A percentile compares a stretch with the other conserved stretches of the same genome.
phyloP scores from a whole-genome alignment of 2,113 vertebrate species.

The Ciconia stormi region DNA sequence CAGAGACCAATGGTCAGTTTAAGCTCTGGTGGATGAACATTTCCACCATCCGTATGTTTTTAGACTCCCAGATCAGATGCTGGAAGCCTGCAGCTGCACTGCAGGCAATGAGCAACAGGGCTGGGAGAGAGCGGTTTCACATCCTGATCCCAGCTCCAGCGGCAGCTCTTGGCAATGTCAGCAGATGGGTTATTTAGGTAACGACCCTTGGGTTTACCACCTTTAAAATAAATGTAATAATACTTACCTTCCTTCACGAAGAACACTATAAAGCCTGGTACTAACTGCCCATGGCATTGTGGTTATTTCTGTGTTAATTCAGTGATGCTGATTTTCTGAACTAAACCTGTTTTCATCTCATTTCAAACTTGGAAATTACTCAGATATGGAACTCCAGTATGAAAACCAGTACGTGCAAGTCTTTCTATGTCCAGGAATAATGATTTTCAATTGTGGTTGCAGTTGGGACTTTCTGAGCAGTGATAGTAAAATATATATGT shows the following conservation, averaged over 20 bases:
- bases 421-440: background rate
- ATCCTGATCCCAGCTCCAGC: background rate
- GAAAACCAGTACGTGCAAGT: background rate
- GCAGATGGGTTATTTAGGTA: background rate
- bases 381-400: background rate
- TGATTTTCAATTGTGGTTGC: background rate
- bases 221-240: background rate
- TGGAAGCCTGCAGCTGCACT: background rate
- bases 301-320: background rate
- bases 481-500: background rate
- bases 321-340: background rate
- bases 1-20: background rate
- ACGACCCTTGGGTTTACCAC: background rate
- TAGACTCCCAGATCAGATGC: background rate
- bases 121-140: background rate
- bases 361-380: background rate
- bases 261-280: background rate
- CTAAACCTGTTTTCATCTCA: background rate
- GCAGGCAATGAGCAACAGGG: fast-evolving
- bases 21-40: background rate
- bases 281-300: background rate
- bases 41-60: background rate
- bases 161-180: background rate
- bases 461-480: background rate
- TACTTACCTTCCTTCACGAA: background rate